Percentiles rank a stretch among this genome's conserved stretches.
Conservation (phyloP, 2,888 invertebrate species). For the Ophion obscuratus region DNA sequence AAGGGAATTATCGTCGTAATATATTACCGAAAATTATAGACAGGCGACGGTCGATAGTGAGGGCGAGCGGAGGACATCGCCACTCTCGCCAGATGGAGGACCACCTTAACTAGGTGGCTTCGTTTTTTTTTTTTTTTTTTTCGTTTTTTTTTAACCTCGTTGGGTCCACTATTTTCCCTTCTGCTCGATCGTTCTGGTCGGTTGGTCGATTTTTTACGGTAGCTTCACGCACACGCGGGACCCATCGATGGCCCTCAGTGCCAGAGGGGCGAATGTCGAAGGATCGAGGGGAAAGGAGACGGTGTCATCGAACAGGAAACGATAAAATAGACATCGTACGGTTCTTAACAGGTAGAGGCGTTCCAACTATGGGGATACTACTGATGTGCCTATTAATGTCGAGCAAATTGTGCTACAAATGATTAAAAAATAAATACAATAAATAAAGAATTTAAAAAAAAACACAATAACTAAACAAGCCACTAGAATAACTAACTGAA, state of each 20-base stretch:
- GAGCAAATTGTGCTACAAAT: too few relatives aligned
- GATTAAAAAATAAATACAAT: too few relatives aligned
- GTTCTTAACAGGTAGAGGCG: not conserved
- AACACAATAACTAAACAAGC: too few relatives aligned
- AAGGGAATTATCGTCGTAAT: constrained; percentile 82
- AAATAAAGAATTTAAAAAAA: too few relatives aligned
- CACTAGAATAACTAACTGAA: too few relatives aligned
- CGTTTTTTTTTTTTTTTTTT: constrained; percentile 31
- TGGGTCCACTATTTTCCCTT: constrained; percentile 44
- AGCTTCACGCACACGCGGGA: constrained; percentile 25
- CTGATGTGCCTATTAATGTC: constrained; percentile 13
- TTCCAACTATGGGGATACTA: not conserved
- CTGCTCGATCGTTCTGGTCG: constrained; percentile 49
- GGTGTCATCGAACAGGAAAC: constrained; percentile 48
- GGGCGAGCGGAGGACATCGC: constrained; percentile 71
- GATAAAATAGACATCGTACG: constrained; percentile 41
- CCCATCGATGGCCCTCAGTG: not conserved
- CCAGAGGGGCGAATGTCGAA: not conserved
- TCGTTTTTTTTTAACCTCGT: constrained; percentile 44
- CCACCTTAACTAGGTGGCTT: constrained; percentile 29
- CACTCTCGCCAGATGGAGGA: constrained; percentile 81
- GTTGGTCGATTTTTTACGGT: constrained; percentile 62
- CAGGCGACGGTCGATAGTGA: constrained; percentile 78
- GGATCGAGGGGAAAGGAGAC: constrained; percentile 8
- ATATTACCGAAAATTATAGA: constrained; percentile 83